Conservation (phyloP, 64 coral and sea anemone species). For the Anthopleura sola region DNA sequence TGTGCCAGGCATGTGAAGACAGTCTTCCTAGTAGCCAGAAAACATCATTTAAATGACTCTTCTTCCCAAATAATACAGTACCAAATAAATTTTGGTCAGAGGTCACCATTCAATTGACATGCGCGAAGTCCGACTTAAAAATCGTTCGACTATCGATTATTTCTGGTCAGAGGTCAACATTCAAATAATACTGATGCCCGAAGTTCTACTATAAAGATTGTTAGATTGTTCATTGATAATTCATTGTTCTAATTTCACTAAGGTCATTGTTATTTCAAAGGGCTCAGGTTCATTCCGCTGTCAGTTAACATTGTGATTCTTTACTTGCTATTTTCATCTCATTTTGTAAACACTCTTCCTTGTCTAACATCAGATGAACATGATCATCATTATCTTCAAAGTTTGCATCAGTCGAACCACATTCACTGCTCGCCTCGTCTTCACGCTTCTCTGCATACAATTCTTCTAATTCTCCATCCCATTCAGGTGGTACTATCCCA, state of each 20-base stretch:
- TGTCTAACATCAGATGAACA: background rate
- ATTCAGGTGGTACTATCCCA: constrained; percentile 32
- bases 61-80: too few relatives aligned
- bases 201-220: background rate
- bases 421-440: background rate
- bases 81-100: too few relatives aligned
- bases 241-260: background rate
- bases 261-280: too few relatives aligned
- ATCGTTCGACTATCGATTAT: background rate
- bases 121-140: background rate
- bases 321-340: too few relatives aligned
- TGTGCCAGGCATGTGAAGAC: background rate
- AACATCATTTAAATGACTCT: background rate
- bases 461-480: constrained; percentile 36
- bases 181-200: background rate
- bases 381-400: background rate
- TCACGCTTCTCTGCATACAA: background rate
- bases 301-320: too few relatives aligned
- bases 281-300: too few relatives aligned
- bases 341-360: background rate
- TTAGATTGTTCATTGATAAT: background rate
- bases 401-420: background rate
- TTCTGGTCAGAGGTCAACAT: background rate
- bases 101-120: background rate
- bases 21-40: too few relatives aligned